phyloP scores from a whole-genome alignment of 2,797 vertebrate genomes.

The Morus bassanus region DNA sequence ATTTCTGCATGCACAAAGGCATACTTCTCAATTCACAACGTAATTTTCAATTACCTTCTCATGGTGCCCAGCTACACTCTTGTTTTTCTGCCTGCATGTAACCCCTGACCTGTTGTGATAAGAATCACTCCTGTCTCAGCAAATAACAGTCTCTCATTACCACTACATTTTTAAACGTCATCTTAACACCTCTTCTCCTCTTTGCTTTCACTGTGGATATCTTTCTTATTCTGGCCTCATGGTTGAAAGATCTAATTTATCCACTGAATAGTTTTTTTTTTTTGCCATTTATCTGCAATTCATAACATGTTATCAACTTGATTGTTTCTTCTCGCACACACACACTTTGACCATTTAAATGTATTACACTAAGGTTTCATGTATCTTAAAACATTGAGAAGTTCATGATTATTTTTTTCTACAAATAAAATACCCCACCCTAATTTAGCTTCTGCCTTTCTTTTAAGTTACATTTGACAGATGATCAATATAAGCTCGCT shows the following conservation, averaged over 20 bases:
- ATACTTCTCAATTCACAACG: not conserved
- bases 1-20: not conserved
- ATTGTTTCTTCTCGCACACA: not conserved
- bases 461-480: not conserved
- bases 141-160: not conserved
- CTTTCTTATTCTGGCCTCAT: not conserved
- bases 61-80: not conserved
- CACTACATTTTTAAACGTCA: not conserved
- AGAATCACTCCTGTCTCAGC: not conserved
- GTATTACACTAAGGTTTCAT: not conserved
- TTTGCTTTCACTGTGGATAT: not conserved
- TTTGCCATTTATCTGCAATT: not conserved
- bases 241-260: not conserved
- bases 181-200: not conserved
- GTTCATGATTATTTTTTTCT: not conserved
- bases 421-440: not conserved
- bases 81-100: not conserved
- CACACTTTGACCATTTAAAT: not conserved
- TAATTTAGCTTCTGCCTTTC: not conserved
- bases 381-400: not conserved
- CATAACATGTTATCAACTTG: not conserved
- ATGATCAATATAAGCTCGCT: not conserved
- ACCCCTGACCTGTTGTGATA: not conserved
- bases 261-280: not conserved
- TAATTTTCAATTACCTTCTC: not conserved